Percentiles rank a stretch among this genome's conserved stretches.
Conservation (phyloP, 2,113 vertebrate species). For the Colistium nudipinnis region DNA sequence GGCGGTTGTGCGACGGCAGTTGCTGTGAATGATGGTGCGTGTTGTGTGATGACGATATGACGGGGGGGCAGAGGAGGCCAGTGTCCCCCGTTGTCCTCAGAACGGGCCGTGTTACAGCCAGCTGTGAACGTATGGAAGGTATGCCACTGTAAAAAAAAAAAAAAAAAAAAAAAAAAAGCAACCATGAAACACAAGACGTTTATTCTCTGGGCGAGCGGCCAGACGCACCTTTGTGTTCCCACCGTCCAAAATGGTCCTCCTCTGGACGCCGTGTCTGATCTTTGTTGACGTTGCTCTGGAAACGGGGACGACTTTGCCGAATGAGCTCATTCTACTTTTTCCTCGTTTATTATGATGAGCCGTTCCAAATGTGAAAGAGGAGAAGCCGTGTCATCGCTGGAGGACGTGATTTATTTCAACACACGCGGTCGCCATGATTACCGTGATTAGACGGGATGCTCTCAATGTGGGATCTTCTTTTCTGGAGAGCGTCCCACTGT, state of each 20-base stretch:
- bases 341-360: constrained; percentile 60
- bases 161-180: too few relatives aligned
- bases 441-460: constrained; percentile 44
- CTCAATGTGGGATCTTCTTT: constrained; percentile 2
- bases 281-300: constrained; percentile 26
- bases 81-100: constrained; percentile 15
- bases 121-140: constrained; percentile 57
- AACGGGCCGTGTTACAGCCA: constrained; percentile 31
- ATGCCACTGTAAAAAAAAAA: constrained; percentile 70
- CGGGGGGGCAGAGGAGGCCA: constrained; percentile 18
- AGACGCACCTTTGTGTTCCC: constrained; percentile 18
- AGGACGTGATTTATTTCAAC: constrained; percentile 58
- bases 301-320: neutral
- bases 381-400: constrained; percentile 29
- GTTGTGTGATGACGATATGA: constrained; percentile 48
- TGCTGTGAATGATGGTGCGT: constrained; percentile 16
- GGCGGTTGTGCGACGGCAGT: constrained; percentile 53
- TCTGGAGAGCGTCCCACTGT: constrained; percentile 44
- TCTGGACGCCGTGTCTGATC: constrained; percentile 31
- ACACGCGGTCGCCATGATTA: constrained; percentile 54
- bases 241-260: constrained; percentile 33
- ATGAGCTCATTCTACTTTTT: constrained; percentile 6
- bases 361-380: constrained; percentile 26
- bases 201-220: constrained; percentile 14
- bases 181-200: too few relatives aligned